A percentile compares a stretch with the other conserved stretches of the same genome.
phyloP scores from a whole-genome alignment of 2,113 vertebrate genomes.

The Podocnemis expansa region DNA sequence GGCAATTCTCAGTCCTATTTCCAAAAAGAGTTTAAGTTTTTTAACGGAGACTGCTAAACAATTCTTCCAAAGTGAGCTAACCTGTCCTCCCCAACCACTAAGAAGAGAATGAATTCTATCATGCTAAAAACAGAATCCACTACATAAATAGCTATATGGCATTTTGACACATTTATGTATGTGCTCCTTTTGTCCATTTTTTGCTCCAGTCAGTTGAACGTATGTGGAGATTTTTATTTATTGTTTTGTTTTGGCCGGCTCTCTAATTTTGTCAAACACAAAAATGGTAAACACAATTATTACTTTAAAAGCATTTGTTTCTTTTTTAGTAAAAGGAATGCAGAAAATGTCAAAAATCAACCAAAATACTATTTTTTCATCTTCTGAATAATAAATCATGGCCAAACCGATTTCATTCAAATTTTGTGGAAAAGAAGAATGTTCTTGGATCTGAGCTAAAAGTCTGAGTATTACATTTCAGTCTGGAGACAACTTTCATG shows the following conservation, averaged over 20 bases:
- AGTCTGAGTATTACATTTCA: slow-evolving; percentile 28
- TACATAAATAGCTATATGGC: background rate
- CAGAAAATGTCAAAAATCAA: slow-evolving; percentile 42
- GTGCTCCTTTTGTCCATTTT: background rate
- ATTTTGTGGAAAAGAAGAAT: slow-evolving; percentile 51
- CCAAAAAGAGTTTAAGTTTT: background rate
- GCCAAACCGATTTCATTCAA: slow-evolving; percentile 53
- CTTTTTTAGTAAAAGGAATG: slow-evolving; percentile 32
- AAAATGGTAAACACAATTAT: slow-evolving; percentile 24
- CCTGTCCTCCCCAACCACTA: background rate
- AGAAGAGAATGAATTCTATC: background rate
- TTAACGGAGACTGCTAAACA: background rate
- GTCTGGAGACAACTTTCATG: slow-evolving; percentile 48
- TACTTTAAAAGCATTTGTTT: slow-evolving; percentile 32
- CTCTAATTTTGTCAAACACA: slow-evolving; percentile 32
- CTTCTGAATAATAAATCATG: slow-evolving; percentile 52
- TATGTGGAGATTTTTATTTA: background rate
- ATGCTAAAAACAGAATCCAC: background rate
- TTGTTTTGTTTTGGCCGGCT: background rate
- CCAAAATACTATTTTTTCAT: slow-evolving; percentile 44
- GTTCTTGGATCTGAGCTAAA: slow-evolving; percentile 22
- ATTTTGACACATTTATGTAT: background rate
- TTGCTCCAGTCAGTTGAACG: background rate
- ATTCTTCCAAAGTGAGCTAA: background rate
- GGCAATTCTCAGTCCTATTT: background rate